phyloP scores from a whole-genome alignment of 2,888 invertebrate species.

The Phortica magna region DNA sequence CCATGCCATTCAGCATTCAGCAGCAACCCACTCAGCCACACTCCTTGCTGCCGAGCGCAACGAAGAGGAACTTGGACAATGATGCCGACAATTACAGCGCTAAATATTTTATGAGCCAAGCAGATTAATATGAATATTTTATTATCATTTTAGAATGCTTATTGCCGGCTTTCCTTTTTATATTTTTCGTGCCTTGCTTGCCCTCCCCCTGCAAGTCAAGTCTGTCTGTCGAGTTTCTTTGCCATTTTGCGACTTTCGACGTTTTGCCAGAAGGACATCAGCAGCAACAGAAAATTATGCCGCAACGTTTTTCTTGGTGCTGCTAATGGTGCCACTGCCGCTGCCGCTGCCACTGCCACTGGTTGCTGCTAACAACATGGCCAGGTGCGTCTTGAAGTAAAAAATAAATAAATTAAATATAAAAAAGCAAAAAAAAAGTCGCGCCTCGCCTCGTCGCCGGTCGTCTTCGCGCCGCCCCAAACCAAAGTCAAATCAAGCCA shows the following conservation, averaged over 20 bases:
- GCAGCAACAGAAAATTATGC: neutral
- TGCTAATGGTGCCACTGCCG: neutral
- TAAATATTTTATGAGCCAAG: conserved; percentile 71
- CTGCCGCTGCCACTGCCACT: neutral
- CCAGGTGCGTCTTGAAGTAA: neutral
- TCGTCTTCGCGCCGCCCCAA: neutral
- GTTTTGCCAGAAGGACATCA: neutral
- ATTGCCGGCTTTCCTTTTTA: conserved; percentile 46
- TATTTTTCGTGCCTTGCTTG: neutral
- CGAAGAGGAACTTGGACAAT: conserved; percentile 43
- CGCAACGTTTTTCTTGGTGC: neutral
- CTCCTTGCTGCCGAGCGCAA: neutral
- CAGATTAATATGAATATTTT: conserved; percentile 75
- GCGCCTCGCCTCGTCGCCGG: no score
- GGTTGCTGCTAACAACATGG: neutral
- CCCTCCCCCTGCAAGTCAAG: neutral
- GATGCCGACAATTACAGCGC: conserved; percentile 72
- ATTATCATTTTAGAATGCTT: conserved; percentile 71
- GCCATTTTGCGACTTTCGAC: neutral
- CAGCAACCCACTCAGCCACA: no score
- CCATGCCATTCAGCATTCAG: conserved; percentile 31
- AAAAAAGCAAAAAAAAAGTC: neutral
- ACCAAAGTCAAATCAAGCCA: conserved; percentile 38
- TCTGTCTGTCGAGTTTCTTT: neutral
- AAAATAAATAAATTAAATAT: no score